phyloP scores from a whole-genome alignment of 2,797 vertebrate species.

The Enteromius unitaeniatus region DNA sequence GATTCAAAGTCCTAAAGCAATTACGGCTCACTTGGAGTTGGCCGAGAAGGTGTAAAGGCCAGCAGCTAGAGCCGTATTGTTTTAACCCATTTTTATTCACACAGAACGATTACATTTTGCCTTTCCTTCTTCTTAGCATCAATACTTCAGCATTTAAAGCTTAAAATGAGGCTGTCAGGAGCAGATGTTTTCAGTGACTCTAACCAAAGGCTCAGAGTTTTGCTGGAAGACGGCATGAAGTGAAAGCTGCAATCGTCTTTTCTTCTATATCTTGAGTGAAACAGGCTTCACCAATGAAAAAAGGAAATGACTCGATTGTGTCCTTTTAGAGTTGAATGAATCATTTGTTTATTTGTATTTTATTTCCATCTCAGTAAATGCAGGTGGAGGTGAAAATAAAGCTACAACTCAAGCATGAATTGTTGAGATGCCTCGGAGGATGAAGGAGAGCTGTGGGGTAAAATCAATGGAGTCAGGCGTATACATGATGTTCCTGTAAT shows the following conservation, averaged over 20 bases:
- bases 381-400: not conserved
- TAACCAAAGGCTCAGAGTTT: not conserved
- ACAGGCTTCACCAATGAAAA: not conserved
- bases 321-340: not conserved
- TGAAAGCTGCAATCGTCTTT: not conserved
- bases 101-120: not conserved
- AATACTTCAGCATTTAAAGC: constrained; percentile 14
- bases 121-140: constrained; percentile 6
- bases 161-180: constrained; percentile 2
- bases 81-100: constrained; percentile 68
- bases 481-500: constrained; percentile 32
- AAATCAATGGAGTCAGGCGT: constrained; percentile 46
- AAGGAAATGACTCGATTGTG: not conserved
- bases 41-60: constrained; percentile 62
- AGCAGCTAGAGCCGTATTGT: constrained; percentile 75
- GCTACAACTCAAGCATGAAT: constrained; percentile 1
- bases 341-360: not conserved
- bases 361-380: not conserved
- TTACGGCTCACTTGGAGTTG: constrained; percentile 68
- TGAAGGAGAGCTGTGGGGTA: not conserved
- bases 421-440: constrained; percentile 22
- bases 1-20: constrained; percentile 87
- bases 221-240: not conserved
- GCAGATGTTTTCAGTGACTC: not conserved
- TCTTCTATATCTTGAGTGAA: not conserved